Evolutionary conservation across 2,797 vertebrate species (phyloP), one percentile per base, ranked within the genome.

Genomic region (Sandelia bainsii): DNA sequence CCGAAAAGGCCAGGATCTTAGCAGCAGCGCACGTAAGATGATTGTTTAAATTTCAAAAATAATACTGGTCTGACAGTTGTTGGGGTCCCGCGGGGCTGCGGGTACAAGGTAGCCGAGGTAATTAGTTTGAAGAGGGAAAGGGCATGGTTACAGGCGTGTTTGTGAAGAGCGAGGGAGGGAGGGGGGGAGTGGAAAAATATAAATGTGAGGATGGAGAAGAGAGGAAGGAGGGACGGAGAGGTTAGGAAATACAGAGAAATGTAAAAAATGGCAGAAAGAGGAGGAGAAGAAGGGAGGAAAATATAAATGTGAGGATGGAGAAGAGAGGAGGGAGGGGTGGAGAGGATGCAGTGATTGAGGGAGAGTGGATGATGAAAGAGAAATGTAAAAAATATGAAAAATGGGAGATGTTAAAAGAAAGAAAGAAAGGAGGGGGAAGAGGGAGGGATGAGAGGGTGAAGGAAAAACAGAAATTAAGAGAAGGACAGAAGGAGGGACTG

Each of bases 41-140:
- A 95, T 95, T 94, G 95, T 95, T 95, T 95, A 95, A 95, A 95
- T 95, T 95, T 95, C 94, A 94, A 94, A 95, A 95, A 94, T 95
- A 95, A 95, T 95, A 94, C 93, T 92, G 92, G 90, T 92, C 93
- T 94, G 94, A 95, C 95, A 95, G 94, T 95, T 94, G 93, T 93
- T 93, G 89, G 91, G 46, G 86, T 92, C 94, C 93, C 93, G 52
- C 16, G 89, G 92, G 94, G 87, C 68, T 60, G 80, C 78, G 91
- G 92, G 93, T 94, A 94, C 93, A 94, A 94, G 94, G 94, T 94
- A 94, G 93, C 91, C 86, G 90, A 90, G 93, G 94, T 95, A 95
- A 95, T 95, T 95, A 95, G 95, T 94, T 94, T 95, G 94, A 95
- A 95, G 94, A 94, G 93, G 91, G 93, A 95, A 94, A 94, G 94